Evolutionary conservation across 2,797 vertebrate genomes (phyloP).

Genomic region (Aeoliscus strigatus): DNA sequence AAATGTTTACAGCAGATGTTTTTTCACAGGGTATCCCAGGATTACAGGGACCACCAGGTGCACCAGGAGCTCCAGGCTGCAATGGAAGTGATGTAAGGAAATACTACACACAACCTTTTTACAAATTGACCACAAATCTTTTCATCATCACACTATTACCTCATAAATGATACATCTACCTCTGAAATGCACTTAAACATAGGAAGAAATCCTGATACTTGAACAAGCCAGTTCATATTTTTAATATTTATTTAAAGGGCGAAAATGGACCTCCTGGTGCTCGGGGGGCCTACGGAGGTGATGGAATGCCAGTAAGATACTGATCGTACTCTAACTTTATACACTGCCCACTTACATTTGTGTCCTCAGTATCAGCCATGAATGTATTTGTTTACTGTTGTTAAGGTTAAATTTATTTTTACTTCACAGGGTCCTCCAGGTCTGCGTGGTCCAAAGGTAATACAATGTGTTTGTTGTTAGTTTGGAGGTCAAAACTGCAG

Average conservation of each 20-base stretch:
- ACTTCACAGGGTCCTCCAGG: conserved; percentile 51
- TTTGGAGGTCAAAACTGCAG: conserved; percentile 17
- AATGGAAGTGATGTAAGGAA: conserved; percentile 86
- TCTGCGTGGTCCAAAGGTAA: conserved; percentile 54
- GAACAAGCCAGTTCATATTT: not conserved
- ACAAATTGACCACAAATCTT: too few relatives aligned
- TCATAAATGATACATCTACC: too few relatives aligned
- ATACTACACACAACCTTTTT: conserved; percentile 1
- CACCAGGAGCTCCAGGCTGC: conserved; percentile 81
- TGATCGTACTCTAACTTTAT: too few relatives aligned
- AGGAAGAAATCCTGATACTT: not conserved
- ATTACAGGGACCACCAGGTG: conserved; percentile 82
- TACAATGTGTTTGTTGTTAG: conserved; percentile 13
- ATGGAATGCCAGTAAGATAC: conserved; percentile 48
- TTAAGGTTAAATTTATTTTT: conserved; percentile 19
- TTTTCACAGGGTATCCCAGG: conserved; percentile 81
- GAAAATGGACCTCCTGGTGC: conserved; percentile 41
- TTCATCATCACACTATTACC: too few relatives aligned
- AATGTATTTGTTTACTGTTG: not conserved
- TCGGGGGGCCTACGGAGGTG: conserved; percentile 17
- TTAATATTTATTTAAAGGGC: conserved; percentile 34
- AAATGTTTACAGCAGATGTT: too few relatives aligned
- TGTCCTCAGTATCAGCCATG: not conserved
- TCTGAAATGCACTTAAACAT: not conserved
- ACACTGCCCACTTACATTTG: too few relatives aligned